Percentiles rank a stretch among this genome's conserved stretches.
These are phyloP conservation scores for Ictalurus furcatus DNA, from an alignment of 2,113 vertebrate species.

Conservation along the genomic window DNA sequence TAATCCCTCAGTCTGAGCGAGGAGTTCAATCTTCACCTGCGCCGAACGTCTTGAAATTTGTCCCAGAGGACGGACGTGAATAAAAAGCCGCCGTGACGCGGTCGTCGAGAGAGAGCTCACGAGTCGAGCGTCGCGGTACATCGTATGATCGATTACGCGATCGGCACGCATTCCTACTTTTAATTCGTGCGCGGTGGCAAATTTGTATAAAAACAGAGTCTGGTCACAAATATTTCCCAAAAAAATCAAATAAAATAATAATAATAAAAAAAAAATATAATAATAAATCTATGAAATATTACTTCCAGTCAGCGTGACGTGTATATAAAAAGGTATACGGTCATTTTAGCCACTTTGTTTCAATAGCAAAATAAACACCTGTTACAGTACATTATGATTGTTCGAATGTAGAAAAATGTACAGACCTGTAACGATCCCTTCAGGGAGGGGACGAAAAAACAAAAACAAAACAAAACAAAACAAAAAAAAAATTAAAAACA, in stretches of 20 bases:
- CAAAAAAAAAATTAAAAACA: too few relatives aligned
- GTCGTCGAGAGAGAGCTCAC: background rate
- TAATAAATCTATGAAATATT: background rate
- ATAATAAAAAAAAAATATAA: background rate
- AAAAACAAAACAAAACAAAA: background rate
- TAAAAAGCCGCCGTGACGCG: background rate
- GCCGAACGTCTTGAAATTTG: background rate
- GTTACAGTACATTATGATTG: background rate
- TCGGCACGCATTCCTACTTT: background rate
- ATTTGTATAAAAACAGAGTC: background rate
- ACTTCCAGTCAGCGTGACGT: background rate
- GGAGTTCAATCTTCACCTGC: background rate
- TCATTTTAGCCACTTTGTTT: background rate
- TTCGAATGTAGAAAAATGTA: background rate
- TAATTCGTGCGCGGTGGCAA: background rate
- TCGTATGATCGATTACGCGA: background rate
- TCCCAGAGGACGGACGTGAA: background rate
- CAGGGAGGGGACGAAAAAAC: background rate
- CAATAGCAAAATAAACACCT: background rate
- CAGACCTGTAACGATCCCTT: background rate
- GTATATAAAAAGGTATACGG: background rate
- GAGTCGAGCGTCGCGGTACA: background rate
- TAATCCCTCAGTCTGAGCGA: background rate
- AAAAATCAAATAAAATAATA: background rate
- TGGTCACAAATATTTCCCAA: background rate